These are phyloP conservation scores for Nothoprocta perdicaria DNA, from an alignment of 2,113 vertebrate species.

Conservation along the genomic window DNA sequence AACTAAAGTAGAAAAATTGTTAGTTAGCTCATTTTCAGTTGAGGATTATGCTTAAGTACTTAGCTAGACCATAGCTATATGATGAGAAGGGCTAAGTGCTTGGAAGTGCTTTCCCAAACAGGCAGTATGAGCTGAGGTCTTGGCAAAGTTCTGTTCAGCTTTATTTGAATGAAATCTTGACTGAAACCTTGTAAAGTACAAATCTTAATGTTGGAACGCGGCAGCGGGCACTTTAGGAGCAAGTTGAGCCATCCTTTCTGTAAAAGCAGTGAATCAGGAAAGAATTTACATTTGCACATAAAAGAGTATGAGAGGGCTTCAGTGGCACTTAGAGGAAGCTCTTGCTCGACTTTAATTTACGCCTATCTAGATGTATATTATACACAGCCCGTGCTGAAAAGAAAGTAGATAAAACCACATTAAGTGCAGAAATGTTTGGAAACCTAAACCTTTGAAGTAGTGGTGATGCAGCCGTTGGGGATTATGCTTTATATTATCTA, in stretches of 20 bases:
- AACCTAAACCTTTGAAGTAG: constrained; percentile 46
- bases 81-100: not conserved
- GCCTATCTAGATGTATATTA: constrained; percentile 13
- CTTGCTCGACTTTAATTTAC: constrained; percentile 45
- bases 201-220: not conserved
- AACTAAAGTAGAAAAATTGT: not conserved
- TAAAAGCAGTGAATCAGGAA: not conserved
- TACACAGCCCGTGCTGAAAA: constrained; percentile 33
- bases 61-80: fast-evolving
- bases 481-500: not conserved
- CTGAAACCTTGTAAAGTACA: not conserved
- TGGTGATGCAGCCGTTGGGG: not conserved
- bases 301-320: not conserved
- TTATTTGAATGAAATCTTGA: not conserved
- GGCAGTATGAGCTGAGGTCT: not conserved
- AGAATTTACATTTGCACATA: not conserved
- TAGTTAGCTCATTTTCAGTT: not conserved
- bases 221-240: fast-evolving
- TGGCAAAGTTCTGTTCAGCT: not conserved
- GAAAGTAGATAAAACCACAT: not conserved
- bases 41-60: not conserved
- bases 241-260: not conserved
- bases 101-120: not conserved
- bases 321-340: constrained; percentile 5
- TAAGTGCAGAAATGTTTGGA: not conserved